phyloP scores from a whole-genome alignment of 2,888 invertebrate genomes.

The Metacarcinus magister region DNA sequence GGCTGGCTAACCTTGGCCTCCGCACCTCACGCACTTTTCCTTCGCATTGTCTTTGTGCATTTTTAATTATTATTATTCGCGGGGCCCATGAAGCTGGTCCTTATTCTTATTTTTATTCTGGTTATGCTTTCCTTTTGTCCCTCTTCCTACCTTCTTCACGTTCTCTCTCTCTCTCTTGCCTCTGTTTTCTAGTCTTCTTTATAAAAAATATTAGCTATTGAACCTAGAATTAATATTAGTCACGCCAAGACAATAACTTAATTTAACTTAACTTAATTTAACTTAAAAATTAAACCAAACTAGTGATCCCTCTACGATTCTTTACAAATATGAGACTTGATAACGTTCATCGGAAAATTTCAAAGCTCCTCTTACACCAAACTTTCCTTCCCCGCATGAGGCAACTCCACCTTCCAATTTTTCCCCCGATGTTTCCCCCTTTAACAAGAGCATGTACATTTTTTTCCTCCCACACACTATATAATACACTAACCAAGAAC shows the following conservation, averaged over 20 bases:
- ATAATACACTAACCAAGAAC: not conserved
- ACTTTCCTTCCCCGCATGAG: not conserved
- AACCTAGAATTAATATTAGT: too few relatives aligned
- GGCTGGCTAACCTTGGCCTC: not conserved
- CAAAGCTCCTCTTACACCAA: not conserved
- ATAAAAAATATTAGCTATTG: too few relatives aligned
- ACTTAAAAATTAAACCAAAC: too few relatives aligned
- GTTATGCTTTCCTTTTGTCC: too few relatives aligned
- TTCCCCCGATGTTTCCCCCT: not conserved
- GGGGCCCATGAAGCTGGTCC: too few relatives aligned
- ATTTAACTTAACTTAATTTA: too few relatives aligned
- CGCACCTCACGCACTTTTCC: not conserved
- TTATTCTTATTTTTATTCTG: too few relatives aligned
- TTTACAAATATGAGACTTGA: not conserved
- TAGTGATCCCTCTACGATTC: too few relatives aligned
- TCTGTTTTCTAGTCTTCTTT: too few relatives aligned
- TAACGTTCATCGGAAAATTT: not conserved
- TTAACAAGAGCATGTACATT: not conserved
- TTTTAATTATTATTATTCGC: not conserved
- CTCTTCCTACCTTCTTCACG: too few relatives aligned
- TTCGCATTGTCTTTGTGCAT: not conserved
- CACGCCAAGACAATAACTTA: too few relatives aligned
- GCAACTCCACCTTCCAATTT: not conserved
- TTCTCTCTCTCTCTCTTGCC: too few relatives aligned
- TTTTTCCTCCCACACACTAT: not conserved